phyloP scores from a whole-genome alignment of 2,113 vertebrate species.

The Chascanopsetta lugubris region DNA sequence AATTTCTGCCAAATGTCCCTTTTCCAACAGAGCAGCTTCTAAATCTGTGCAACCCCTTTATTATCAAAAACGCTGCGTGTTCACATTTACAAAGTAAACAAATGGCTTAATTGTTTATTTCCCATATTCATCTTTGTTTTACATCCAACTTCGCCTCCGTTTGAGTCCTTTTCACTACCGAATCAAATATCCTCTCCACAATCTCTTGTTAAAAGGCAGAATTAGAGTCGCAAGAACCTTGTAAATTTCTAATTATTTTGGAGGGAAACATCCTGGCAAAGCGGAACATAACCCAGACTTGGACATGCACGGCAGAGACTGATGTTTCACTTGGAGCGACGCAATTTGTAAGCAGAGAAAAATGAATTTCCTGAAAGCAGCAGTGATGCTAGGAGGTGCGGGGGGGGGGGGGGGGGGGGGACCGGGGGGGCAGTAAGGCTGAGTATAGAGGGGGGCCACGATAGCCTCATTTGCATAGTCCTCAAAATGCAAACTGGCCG shows the following conservation, averaged over 20 bases:
- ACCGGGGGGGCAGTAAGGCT: slow-evolving; percentile 20
- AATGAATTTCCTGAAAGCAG: slow-evolving; percentile 65
- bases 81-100: neutral
- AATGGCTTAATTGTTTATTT: slow-evolving; percentile 3
- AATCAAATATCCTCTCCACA: slow-evolving; percentile 36
- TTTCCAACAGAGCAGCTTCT: no score
- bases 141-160: slow-evolving; percentile 26
- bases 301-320: slow-evolving; percentile 25
- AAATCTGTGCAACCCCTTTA: neutral
- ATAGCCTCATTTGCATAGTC: neutral
- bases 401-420: neutral
- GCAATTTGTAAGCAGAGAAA: slow-evolving; percentile 68
- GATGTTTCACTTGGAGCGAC: slow-evolving; percentile 53
- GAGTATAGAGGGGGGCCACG: slow-evolving; percentile 31
- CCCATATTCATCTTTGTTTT: neutral
- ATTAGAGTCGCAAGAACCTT: slow-evolving; percentile 20
- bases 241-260: slow-evolving; percentile 50
- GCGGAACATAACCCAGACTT: slow-evolving; percentile 32
- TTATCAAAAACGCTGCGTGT: neutral
- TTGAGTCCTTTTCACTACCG: slow-evolving; percentile 38
- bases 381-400: neutral
- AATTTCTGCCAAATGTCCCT: no score
- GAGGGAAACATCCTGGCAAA: slow-evolving; percentile 39
- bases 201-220: slow-evolving; percentile 33
- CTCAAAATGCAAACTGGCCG: neutral